Evolutionary conservation across 2,888 invertebrate species (phyloP).

Genomic region (Encarsia formosa): DNA sequence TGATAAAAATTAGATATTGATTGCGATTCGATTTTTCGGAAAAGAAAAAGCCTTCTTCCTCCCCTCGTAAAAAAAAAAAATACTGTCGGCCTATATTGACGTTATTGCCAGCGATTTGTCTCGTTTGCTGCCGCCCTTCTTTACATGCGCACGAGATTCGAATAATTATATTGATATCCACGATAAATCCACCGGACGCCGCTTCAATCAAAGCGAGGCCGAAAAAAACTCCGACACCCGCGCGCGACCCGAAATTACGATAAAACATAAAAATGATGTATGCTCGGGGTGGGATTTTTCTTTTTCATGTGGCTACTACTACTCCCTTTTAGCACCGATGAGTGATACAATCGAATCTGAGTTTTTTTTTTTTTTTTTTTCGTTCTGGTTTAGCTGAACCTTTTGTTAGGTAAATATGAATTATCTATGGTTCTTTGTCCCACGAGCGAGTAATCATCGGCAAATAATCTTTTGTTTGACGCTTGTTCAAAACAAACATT

Average conservation of each 20-base stretch:
- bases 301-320: neutral
- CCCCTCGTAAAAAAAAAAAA: conserved; percentile 34
- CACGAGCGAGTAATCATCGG: too few relatives aligned
- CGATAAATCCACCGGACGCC: conserved; percentile 29
- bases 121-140: conserved; percentile 22
- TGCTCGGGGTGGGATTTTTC: neutral
- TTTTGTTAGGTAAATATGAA: too few relatives aligned
- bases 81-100: conserved; percentile 35
- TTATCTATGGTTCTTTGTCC: too few relatives aligned
- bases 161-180: conserved; percentile 29
- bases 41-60: neutral
- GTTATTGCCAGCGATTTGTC: conserved; percentile 41
- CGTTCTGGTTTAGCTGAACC: too few relatives aligned
- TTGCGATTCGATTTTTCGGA: conserved; percentile 34
- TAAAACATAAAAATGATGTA: conserved; percentile 8
- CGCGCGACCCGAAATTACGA: neutral
- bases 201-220: conserved; percentile 23
- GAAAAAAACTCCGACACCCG: neutral
- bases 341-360: conserved; percentile 1
- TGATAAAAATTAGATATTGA: conserved; percentile 37
- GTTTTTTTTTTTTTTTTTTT: neutral
- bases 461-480: too few relatives aligned
- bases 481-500: too few relatives aligned
- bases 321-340: neutral
- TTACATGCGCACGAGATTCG: conserved; percentile 10